A percentile compares a stretch with the other conserved stretches of the same genome.
These are phyloP conservation scores for Oryctes rhinoceros DNA, from an alignment of 1,140 invertebrate species.

Conservation along the genomic window DNA sequence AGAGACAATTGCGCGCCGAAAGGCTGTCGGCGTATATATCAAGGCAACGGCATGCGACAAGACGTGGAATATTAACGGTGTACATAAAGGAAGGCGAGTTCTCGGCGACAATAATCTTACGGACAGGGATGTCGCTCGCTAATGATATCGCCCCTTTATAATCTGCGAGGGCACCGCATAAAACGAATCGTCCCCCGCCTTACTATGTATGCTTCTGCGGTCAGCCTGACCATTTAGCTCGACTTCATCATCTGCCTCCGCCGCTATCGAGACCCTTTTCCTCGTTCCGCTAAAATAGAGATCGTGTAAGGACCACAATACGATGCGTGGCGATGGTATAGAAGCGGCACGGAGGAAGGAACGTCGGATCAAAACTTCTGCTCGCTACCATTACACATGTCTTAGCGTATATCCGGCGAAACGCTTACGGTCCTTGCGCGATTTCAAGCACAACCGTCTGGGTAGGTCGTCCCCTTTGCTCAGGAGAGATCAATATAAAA, in stretches of 20 bases:
- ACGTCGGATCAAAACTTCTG: neutral
- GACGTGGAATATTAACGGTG: neutral
- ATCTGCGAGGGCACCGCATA: neutral
- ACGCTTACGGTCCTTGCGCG: conserved; percentile 1
- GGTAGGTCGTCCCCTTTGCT: neutral
- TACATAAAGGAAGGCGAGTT: neutral
- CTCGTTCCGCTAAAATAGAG: conserved; percentile 16
- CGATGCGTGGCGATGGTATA: neutral
- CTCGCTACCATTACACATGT: neutral
- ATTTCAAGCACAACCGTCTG: neutral
- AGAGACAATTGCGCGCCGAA: too few relatives aligned
- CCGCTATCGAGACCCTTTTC: neutral
- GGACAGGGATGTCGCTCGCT: neutral
- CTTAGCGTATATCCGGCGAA: neutral
- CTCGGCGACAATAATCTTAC: conserved; percentile 10
- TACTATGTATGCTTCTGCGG: neutral
- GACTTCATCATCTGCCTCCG: neutral
- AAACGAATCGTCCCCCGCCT: neutral
- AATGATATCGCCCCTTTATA: conserved; percentile 13
- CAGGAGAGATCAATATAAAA: conserved; percentile 14
- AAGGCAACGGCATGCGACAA: too few relatives aligned
- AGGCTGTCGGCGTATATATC: too few relatives aligned
- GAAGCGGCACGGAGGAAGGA: neutral
- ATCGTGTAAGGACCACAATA: conserved; percentile 12
- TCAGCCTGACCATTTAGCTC: neutral